Evolutionary conservation across 2,113 vertebrate genomes (phyloP).

Genomic region (Gobio gobio): DNA sequence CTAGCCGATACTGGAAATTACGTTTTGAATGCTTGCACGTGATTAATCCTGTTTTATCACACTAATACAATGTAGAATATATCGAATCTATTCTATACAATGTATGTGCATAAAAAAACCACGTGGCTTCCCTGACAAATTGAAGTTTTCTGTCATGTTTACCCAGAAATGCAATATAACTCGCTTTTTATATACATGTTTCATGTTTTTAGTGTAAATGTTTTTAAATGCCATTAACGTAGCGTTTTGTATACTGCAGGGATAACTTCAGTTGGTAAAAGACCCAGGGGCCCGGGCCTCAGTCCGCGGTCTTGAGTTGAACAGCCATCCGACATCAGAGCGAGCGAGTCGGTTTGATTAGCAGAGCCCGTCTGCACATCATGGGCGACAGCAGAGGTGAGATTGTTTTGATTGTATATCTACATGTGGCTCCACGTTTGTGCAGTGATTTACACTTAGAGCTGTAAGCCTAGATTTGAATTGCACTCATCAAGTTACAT

Average conservation of each 20-base stretch:
- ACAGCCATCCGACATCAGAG: slow-evolving; percentile 55
- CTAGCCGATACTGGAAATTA: slow-evolving; percentile 11
- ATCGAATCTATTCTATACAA: neutral
- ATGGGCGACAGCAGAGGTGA: slow-evolving; percentile 83
- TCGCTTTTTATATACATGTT: neutral
- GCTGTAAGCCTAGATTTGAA: neutral
- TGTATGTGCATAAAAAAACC: neutral
- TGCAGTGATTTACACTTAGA: neutral
- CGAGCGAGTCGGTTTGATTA: slow-evolving; percentile 48
- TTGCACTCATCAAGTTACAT: neutral
- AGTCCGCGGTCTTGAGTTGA: slow-evolving; percentile 80
- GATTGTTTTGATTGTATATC: slow-evolving; percentile 23
- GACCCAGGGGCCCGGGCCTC: slow-evolving; percentile 72
- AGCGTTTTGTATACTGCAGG: slow-evolving; percentile 30
- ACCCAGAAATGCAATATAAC: neutral
- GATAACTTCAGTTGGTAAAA: slow-evolving; percentile 8
- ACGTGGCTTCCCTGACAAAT: neutral
- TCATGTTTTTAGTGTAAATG: neutral
- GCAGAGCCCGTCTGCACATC: slow-evolving; percentile 51
- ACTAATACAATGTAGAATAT: too few relatives aligned
- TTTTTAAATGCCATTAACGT: neutral
- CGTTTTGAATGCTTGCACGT: neutral
- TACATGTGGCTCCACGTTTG: neutral
- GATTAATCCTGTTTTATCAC: neutral
- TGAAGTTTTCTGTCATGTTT: neutral